These are phyloP conservation scores for Lepus europaeus DNA, from an alignment of 2,113 vertebrate species.

Conservation along the genomic window DNA sequence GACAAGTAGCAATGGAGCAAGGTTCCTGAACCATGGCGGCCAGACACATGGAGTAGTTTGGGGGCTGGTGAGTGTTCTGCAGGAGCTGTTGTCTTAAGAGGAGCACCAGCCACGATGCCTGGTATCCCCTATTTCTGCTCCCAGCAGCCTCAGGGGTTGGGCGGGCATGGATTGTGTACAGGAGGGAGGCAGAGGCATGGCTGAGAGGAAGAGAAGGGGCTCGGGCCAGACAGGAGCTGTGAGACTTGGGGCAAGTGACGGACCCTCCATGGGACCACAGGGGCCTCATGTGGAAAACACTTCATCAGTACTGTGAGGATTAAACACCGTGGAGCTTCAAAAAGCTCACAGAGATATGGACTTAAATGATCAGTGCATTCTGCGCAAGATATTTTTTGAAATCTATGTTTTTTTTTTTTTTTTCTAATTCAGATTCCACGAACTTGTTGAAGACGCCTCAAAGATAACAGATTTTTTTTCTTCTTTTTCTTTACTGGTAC, in stretches of 20 bases:
- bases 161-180: background rate
- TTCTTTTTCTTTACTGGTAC: background rate
- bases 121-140: background rate
- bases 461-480: background rate
- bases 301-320: background rate
- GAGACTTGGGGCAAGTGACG: background rate
- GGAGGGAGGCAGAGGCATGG: fast-evolving
- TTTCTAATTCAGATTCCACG: too few species aligned
- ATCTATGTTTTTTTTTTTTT: too few species aligned
- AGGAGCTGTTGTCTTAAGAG: background rate
- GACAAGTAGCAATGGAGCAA: background rate
- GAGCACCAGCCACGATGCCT: fast-evolving
- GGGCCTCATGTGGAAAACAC: background rate
- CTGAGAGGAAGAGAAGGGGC: background rate
- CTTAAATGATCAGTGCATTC: too few species aligned
- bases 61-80: background rate
- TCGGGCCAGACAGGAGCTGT: background rate
- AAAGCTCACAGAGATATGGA: too few species aligned
- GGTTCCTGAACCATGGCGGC: background rate
- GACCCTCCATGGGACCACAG: background rate
- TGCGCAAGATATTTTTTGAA: too few species aligned
- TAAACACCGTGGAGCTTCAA: background rate
- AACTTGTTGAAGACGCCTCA: too few species aligned
- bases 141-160: fast-evolving
- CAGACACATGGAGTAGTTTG: background rate